These are phyloP conservation scores for Diorhabda carinulata DNA, from an alignment of 1,140 invertebrate genomes.

Conservation along the genomic window DNA sequence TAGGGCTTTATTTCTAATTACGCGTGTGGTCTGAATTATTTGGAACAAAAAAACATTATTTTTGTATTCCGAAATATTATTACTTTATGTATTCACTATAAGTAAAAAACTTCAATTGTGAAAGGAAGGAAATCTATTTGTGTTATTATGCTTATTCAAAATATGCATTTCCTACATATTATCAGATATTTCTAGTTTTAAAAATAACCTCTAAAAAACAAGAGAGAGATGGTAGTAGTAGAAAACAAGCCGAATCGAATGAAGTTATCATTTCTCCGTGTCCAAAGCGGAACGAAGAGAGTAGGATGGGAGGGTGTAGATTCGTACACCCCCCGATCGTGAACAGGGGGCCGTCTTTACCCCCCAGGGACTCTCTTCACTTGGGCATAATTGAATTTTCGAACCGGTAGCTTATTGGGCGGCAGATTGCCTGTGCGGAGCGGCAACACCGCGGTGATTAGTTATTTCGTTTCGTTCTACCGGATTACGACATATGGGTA, in stretches of 20 bases:
- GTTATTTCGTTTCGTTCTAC: conserved; percentile 40
- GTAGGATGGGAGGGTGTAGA: conserved; percentile 7
- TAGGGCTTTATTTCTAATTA: too few relatives aligned
- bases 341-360: conserved; percentile 16
- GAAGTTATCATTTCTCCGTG: neutral
- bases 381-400: conserved; percentile 46
- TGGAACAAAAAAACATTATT: too few relatives aligned
- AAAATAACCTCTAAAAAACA: too few relatives aligned
- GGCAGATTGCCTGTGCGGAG: conserved; percentile 35
- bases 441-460: conserved; percentile 32
- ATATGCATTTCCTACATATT: too few relatives aligned
- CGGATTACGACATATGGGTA: conserved; percentile 44
- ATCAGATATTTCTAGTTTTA: too few relatives aligned
- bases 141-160: too few relatives aligned
- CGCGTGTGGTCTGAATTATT: too few relatives aligned
- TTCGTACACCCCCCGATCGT: conserved; percentile 5
- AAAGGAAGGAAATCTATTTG: too few relatives aligned
- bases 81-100: too few relatives aligned
- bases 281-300: neutral
- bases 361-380: conserved; percentile 37
- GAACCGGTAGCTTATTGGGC: conserved; percentile 45
- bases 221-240: neutral
- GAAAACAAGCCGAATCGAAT: neutral
- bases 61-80: too few relatives aligned
- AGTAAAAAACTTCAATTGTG: too few relatives aligned